These are phyloP conservation scores for Griposia aprilina DNA, from an alignment of 2,888 invertebrate genomes.

Conservation along the genomic window DNA sequence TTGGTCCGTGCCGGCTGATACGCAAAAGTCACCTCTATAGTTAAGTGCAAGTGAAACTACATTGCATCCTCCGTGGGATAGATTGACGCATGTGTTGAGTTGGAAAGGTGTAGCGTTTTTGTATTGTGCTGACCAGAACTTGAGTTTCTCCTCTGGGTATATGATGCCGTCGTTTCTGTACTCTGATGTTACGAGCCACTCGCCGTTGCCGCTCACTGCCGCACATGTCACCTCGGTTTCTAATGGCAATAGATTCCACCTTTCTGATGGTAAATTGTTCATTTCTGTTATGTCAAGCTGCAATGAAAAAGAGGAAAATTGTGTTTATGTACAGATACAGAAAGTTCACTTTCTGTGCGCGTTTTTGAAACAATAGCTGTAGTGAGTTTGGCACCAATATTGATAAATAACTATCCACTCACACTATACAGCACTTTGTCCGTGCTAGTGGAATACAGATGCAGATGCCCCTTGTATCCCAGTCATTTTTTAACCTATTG, in stretches of 20 bases:
- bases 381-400: background rate
- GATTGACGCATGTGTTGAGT: constrained; percentile 85
- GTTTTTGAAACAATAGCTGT: background rate
- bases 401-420: background rate
- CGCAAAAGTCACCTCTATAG: constrained; percentile 82
- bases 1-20: constrained; percentile 86
- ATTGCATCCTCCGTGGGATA: constrained; percentile 86
- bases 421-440: too few species aligned
- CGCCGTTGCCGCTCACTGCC: constrained; percentile 81
- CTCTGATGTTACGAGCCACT: constrained; percentile 86
- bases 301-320: constrained; percentile 52
- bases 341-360: background rate
- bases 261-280: constrained; percentile 83
- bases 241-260: constrained; percentile 84
- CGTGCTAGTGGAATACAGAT: too few species aligned
- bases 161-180: constrained; percentile 85
- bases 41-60: constrained; percentile 83
- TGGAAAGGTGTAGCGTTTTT: constrained; percentile 76
- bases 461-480: too few species aligned
- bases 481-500: too few species aligned
- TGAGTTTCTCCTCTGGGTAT: constrained; percentile 86
- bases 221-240: constrained; percentile 87
- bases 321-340: background rate
- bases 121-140: constrained; percentile 81
- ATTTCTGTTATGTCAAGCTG: constrained; percentile 87